Evolutionary conservation across 37 sponge, comb jelly and placozoan genomes (phyloP).

Genomic region (Petrosia ficiformis): DNA sequence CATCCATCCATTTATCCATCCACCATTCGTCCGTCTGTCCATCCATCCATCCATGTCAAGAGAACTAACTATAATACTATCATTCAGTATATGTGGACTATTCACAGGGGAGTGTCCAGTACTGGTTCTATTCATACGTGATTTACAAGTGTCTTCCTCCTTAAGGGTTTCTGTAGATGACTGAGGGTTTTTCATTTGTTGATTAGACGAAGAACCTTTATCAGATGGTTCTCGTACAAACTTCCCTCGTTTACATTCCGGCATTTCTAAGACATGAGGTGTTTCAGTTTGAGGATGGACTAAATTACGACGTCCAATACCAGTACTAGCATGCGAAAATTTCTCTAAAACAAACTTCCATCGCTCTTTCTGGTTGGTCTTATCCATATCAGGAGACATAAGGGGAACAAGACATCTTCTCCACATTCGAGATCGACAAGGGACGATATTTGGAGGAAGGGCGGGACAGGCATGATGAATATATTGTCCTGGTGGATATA

Average conservation of each 20-base stretch:
- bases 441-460: conserved; percentile 58
- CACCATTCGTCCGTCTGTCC: too few species aligned
- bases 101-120: too few species aligned
- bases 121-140: too few species aligned
- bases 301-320: conserved; percentile 36
- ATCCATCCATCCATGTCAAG: too few species aligned
- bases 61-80: too few species aligned
- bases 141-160: too few species aligned
- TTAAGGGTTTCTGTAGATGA: too few species aligned
- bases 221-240: conserved; percentile 47
- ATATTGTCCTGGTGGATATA: conserved; percentile 76
- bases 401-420: conserved; percentile 68
- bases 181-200: too few species aligned
- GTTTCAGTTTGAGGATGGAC: conserved; percentile 43
- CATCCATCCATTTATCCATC: too few species aligned
- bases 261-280: conserved; percentile 59
- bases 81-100: too few species aligned
- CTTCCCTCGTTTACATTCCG: conserved; percentile 70
- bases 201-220: too few species aligned
- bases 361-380: conserved; percentile 69
- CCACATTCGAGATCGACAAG: conserved; percentile 83
- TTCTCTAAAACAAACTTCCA: conserved; percentile 77
- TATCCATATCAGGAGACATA: conserved; percentile 66
- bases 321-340: conserved; percentile 59
- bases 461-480: conserved; percentile 73